Base-by-base conservation (phyloP, 2,113 vertebrate species). In the Aptenodytes forsteri region DNA sequence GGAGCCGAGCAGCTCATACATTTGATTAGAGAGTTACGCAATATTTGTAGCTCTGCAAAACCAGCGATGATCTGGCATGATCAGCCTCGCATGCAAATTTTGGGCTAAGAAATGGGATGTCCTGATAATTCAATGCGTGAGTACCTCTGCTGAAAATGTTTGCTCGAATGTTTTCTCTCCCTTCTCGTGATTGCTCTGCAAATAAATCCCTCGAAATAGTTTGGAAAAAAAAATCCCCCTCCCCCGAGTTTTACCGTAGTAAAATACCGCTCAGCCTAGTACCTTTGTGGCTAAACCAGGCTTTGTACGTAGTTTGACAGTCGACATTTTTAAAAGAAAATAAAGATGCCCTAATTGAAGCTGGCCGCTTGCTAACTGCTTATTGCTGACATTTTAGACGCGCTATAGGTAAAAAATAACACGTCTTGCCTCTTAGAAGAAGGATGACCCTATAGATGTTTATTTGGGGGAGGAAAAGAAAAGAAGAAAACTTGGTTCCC, bases 111-210 rank as follows among this genome's bases (percentile, higher is more conserved):
- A 66, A 81, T 73, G 38, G 75, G 91, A 90, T 87, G 56, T 50
- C 73, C 96, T 79, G 86, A 56, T 58, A 82, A 79, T 70, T 55
- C 91, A 3, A 14, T 16, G 77, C 49, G 88, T 77, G 96, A 95
- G 90, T 80, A 94, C 94, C 76, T 50, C 84, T 71, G 84, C 82
- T 83, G 85, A 30, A 91, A 92, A 88, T 71, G 65, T 67, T 95
- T 42, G 50, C 52, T 66, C 42, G 26, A 1, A 10, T 71, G 13
- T 78, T 83, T 76, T 71, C 49, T 78, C 40, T 54, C 62, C 1
- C 64, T 83, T 64, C 83, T 25, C 10, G 8, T 10, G 17, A 47
- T 64, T 19, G 50, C 49, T 64, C 16, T 8, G 88, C 75, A 26
- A 85, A 92, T n/a, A 75, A 71, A 90, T n/a, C 75, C 78, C 85